phyloP scores from a whole-genome alignment of 2,888 invertebrate genomes.

The Scaptomyza polygonia region DNA sequence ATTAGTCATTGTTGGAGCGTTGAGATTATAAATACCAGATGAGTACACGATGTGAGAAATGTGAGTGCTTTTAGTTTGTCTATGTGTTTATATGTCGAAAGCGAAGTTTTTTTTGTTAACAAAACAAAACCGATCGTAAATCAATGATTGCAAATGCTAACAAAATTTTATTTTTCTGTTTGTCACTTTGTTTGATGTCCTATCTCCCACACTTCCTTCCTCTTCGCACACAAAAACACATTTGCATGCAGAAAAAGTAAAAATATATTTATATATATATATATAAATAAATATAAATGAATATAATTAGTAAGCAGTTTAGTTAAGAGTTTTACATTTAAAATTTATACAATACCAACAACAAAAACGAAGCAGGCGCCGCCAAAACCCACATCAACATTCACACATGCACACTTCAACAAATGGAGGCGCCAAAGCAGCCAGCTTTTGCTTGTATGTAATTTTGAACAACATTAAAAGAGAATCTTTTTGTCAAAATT shows the following conservation, averaged over 20 bases:
- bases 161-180: slow-evolving; percentile 37
- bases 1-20: slow-evolving; percentile 76
- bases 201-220: slow-evolving; percentile 29
- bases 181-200: slow-evolving; percentile 40
- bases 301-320: slow-evolving; percentile 78
- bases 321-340: slow-evolving; percentile 78
- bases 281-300: slow-evolving; percentile 71
- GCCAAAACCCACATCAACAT: slow-evolving; percentile 33
- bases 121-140: slow-evolving; percentile 28
- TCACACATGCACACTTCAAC: slow-evolving; percentile 28
- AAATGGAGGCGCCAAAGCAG: slow-evolving; percentile 48
- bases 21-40: slow-evolving; percentile 68
- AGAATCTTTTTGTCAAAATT: slow-evolving; percentile 44
- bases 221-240: slow-evolving; percentile 58
- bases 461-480: slow-evolving; percentile 42
- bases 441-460: slow-evolving; percentile 68
- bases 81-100: slow-evolving; percentile 56
- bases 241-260: slow-evolving; percentile 67
- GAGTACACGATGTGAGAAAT: slow-evolving; percentile 47
- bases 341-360: slow-evolving; percentile 51
- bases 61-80: slow-evolving; percentile 73
- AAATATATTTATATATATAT: slow-evolving; percentile 60
- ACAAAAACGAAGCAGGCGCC: slow-evolving; percentile 51
- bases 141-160: slow-evolving; percentile 23
- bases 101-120: slow-evolving; percentile 49